Evolutionary conservation across 2,888 invertebrate genomes (phyloP), one percentile per base, ranked within the genome.

Genomic region (Apantesis nais): DNA sequence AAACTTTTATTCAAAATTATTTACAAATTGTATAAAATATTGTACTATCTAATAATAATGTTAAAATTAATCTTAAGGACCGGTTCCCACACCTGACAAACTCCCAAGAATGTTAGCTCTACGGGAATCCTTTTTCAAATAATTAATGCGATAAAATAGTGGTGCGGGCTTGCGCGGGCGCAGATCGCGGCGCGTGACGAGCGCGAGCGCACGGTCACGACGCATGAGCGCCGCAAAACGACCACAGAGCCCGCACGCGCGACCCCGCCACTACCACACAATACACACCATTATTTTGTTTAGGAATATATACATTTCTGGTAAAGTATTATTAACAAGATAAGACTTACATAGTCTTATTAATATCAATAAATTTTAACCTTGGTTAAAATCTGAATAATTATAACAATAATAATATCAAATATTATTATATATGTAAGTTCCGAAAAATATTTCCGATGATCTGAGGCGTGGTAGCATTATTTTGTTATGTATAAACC

Each of bases 81-180:
- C 29, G 64, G 83, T 92, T 92, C 90, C 89, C 90, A 91, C 89
- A 90, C 86, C 89, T 88, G 89, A 90, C 91, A 87, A 83, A 83
- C 81, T 75, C 76, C 81, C 85, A 88, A 87, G 92, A 91, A 92
- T 91, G 90, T 87, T 83, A 83, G 86, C 86, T 87, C 86, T 87
- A 88, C 89, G 90, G 89, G 93, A 92, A 92, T 91, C 92, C 92
- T 93, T 93, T 91, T 93, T 89, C 90, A 93, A 94, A 94, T 94
- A 94, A 94, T 94, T 93, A 94, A 94, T 94, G 93, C 93, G 94
- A 95, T 95, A 94, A 94, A 94, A 94, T 93, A 92, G 94, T 93
- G 93, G 92, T 90, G 83, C 86, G 87, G 80, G 83, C 83, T 74
- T 80, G 88, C 88, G 90, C 89, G 83, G 85, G 88, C 87, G 85